These are phyloP conservation scores for Trichopoda pennipes DNA, from an alignment of 2,888 invertebrate genomes.

Conservation along the genomic window DNA sequence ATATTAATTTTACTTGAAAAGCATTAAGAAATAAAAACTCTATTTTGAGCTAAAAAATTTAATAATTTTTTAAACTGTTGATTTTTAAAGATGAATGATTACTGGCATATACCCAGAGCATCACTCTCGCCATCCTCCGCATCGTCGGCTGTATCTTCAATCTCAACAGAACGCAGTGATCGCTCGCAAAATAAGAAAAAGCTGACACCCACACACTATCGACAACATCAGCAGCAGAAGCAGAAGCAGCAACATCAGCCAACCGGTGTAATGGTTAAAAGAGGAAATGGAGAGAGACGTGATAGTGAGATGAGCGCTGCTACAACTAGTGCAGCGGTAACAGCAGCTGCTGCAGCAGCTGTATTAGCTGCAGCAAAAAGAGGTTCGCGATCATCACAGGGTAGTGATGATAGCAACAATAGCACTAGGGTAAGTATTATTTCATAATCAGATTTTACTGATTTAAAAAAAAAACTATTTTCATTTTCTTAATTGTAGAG, in stretches of 20 bases:
- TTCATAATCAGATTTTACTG: background rate
- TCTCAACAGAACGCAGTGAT: constrained; percentile 75
- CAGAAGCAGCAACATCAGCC: constrained; percentile 21
- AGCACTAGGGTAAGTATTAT: constrained; percentile 87
- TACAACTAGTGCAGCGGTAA: constrained; percentile 73
- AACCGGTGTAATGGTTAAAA: constrained; percentile 1
- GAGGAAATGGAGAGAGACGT: constrained; percentile 45
- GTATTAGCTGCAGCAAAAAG: constrained; percentile 76
- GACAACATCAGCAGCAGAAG: constrained; percentile 40
- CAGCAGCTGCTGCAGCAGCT: constrained; percentile 68
- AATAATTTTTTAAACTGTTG: constrained; percentile 43
- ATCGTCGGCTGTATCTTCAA: constrained; percentile 76
- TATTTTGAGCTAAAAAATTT: constrained; percentile 20
- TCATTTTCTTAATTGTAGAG: constrained; percentile 85
- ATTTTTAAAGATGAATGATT: constrained; percentile 79
- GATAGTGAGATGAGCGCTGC: constrained; percentile 67
- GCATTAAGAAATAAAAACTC: constrained; percentile 15
- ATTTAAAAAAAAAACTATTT: background rate
- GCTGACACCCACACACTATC: constrained; percentile 56
- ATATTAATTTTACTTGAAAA: constrained; percentile 37
- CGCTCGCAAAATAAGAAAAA: constrained; percentile 72
- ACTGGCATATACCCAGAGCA: constrained; percentile 93
- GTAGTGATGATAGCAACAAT: constrained; percentile 87
- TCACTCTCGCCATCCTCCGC: constrained; percentile 83
- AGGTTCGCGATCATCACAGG: constrained; percentile 85